phyloP scores from a whole-genome alignment of 1,140 invertebrate genomes.

The Oreohelix idahoensis region DNA sequence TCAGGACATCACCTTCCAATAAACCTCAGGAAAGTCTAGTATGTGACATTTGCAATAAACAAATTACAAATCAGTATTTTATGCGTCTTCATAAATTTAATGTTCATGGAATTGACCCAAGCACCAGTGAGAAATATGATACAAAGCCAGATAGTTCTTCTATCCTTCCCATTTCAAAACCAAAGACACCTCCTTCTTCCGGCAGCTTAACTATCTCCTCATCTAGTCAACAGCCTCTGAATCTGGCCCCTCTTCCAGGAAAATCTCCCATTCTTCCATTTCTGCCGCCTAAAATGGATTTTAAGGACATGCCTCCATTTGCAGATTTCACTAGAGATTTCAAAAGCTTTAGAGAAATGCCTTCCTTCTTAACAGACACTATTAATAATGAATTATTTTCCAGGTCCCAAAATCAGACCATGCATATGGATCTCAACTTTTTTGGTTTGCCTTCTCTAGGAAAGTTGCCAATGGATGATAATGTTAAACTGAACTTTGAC shows the following conservation, averaged over 20 bases:
- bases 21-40: conserved; percentile 77
- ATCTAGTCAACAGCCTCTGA: conserved; percentile 24
- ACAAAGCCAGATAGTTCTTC: background rate
- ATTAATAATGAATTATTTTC: conserved; percentile 43
- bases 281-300: conserved; percentile 35
- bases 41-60: conserved; percentile 99
- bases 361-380: conserved; percentile 40
- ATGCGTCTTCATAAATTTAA: conserved; percentile 99
- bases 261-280: conserved; percentile 36
- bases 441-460: conserved; percentile 46
- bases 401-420: conserved; percentile 26
- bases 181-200: conserved; percentile 34
- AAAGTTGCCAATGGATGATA: conserved; percentile 65
- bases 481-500: conserved; percentile 76
- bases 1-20: background rate
- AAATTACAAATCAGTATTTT: conserved; percentile 98
- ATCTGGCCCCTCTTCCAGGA: conserved; percentile 41
- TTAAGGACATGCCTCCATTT: conserved; percentile 40
- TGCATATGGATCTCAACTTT: conserved; percentile 44
- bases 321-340: conserved; percentile 36
- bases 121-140: conserved; percentile 32
- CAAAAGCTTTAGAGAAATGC: conserved; percentile 41
- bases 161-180: conserved; percentile 1
- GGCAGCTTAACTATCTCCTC: conserved; percentile 16
- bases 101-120: conserved; percentile 90